Conservation (phyloP, 2,888 invertebrate genomes). For the Entomobrya proxima region DNA sequence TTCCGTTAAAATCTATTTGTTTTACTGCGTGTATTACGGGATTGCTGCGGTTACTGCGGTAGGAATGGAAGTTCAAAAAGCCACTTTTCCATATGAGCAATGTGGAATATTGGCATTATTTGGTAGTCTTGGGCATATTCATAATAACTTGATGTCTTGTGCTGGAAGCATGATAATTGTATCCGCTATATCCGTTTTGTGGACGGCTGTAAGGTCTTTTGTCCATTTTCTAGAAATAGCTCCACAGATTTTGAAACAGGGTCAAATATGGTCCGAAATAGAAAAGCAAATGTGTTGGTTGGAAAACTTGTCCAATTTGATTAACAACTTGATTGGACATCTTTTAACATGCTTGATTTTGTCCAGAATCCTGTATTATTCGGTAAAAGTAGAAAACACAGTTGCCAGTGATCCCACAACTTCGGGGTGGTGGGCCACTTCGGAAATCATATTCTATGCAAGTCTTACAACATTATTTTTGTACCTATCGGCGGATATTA, state of each 20-base stretch:
- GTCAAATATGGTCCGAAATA: background rate
- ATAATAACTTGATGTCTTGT: background rate
- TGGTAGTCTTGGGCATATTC: background rate
- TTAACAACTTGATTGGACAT: background rate
- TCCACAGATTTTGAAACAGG: too few species aligned
- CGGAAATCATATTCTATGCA: background rate
- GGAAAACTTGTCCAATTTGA: background rate
- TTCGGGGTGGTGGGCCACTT: background rate
- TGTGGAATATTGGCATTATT: too few species aligned
- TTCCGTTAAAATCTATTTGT: background rate
- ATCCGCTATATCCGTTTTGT: background rate
- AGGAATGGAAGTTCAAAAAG: background rate
- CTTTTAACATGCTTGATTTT: background rate
- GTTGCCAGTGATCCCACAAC: background rate
- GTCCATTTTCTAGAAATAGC: background rate
- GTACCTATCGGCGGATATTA: background rate
- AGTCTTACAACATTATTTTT: background rate
- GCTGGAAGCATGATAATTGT: background rate
- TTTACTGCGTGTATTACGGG: background rate
- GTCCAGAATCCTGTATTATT: background rate
- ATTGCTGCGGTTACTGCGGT: background rate
- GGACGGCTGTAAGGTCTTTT: background rate
- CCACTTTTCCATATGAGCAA: too few species aligned
- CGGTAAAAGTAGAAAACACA: background rate
- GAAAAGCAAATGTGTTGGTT: background rate